Evolutionary conservation across 2,888 invertebrate species (phyloP).

Genomic region (Drosophila demipolita): DNA sequence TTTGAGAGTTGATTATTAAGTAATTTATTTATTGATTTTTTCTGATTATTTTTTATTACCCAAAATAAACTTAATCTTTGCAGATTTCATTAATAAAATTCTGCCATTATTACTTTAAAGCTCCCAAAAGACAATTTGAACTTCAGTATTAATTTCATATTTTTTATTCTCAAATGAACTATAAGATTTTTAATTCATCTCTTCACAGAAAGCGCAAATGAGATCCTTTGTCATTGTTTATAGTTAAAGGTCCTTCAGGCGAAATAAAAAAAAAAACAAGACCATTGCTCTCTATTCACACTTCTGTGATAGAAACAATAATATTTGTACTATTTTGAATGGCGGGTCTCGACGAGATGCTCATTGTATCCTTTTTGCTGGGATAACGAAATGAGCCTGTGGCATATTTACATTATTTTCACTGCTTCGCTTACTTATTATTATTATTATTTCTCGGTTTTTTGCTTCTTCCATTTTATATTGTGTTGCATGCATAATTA

Average conservation of each 20-base stretch:
- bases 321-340: not conserved
- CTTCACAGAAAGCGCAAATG: not conserved
- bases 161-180: not conserved
- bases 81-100: not conserved
- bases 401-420: constrained; percentile 64
- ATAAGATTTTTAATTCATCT: not conserved
- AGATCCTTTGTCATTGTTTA: constrained; percentile 1
- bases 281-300: constrained; percentile 15
- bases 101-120: not conserved
- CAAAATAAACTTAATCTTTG: not conserved
- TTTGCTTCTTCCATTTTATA: constrained; percentile 25
- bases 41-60: too few species aligned
- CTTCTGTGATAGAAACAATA: constrained; percentile 11
- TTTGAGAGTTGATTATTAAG: too few species aligned
- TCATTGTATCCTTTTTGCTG: constrained; percentile 28
- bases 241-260: not conserved
- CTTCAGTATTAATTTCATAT: not conserved
- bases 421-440: constrained; percentile 40
- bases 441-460: constrained; percentile 19
- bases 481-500: constrained; percentile 68
- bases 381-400: constrained; percentile 53
- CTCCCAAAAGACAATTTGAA: not conserved
- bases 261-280: not conserved
- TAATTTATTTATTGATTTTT: too few species aligned
- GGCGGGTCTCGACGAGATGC: constrained; percentile 15